Conservation (phyloP, 1,140 invertebrate genomes). For the Platyscapa corneri region DNA sequence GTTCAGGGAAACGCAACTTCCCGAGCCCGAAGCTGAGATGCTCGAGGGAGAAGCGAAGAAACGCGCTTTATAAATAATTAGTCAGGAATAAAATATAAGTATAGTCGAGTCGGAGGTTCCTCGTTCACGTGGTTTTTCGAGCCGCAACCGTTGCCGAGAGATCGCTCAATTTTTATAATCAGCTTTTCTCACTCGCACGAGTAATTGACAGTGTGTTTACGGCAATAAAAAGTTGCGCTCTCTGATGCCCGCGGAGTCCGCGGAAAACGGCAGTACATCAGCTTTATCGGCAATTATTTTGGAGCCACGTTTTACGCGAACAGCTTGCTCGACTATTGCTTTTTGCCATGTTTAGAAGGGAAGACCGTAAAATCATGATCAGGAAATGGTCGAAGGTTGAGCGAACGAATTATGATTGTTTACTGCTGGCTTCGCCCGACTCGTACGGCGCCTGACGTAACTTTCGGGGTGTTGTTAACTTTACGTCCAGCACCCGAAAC, state of each 20-base stretch:
- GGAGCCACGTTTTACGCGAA: slow-evolving; percentile 14
- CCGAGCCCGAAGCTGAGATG: neutral
- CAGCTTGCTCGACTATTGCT: neutral
- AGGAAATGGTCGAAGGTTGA: slow-evolving; percentile 30
- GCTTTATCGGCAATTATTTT: slow-evolving; percentile 18
- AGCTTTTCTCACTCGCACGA: neutral
- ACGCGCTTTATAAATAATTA: too few species aligned
- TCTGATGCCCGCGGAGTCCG: neutral
- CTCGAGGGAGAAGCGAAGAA: neutral
- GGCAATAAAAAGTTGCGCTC: slow-evolving; percentile 21
- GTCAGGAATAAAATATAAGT: too few species aligned
- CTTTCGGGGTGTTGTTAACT: slow-evolving; percentile 20
- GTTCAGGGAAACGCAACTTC: neutral
- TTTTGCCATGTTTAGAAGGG: slow-evolving; percentile 42
- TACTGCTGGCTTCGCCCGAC: too few species aligned
- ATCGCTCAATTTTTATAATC: too few species aligned
- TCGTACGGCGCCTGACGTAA: slow-evolving; percentile 25
- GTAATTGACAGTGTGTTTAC: neutral
- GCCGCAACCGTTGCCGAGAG: too few species aligned
- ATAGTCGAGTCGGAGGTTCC: too few species aligned
- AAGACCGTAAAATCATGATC: slow-evolving; percentile 35
- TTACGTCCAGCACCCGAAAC: neutral
- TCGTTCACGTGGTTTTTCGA: too few species aligned
- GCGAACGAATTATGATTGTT: slow-evolving; percentile 27
- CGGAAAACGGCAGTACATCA: neutral